These are phyloP conservation scores for Phaedon cochleariae DNA, from an alignment of 2,888 invertebrate species.

Conservation along the genomic window DNA sequence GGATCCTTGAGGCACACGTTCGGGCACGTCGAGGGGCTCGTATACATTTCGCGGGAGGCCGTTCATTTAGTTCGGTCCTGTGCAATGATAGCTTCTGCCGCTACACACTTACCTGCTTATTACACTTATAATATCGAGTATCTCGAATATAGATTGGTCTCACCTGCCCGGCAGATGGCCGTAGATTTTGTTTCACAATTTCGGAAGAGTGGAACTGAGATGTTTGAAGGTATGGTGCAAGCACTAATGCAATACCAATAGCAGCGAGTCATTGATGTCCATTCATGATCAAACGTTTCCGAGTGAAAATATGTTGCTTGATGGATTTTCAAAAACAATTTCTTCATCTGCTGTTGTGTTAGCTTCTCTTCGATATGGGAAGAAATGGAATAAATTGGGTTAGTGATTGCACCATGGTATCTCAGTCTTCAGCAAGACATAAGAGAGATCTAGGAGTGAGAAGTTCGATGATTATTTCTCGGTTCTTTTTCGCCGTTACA, in stretches of 20 bases:
- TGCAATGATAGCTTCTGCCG: slow-evolving; percentile 20
- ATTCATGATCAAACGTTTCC: no score
- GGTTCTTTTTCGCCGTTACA: not conserved
- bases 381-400: not conserved
- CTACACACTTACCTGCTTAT: slow-evolving; percentile 31
- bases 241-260: not conserved
- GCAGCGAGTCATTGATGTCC: no score
- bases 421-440: not conserved
- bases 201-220: slow-evolving; percentile 15
- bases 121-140: slow-evolving; percentile 38
- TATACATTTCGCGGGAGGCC: not conserved
- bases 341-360: not conserved
- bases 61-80: slow-evolving; percentile 21
- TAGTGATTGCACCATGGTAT: not conserved
- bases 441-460: not conserved
- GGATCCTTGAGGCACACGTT: no score
- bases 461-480: no score
- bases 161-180: slow-evolving; percentile 41
- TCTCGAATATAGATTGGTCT: slow-evolving; percentile 36
- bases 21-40: no score
- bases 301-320: no score
- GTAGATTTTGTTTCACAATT: slow-evolving; percentile 26
- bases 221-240: not conserved
- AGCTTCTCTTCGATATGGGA: not conserved
- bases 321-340: not conserved